A percentile compares a stretch with the other conserved stretches of the same genome.
Conservation (phyloP, 2,888 invertebrate genomes). For the Sepiola atlantica region DNA sequence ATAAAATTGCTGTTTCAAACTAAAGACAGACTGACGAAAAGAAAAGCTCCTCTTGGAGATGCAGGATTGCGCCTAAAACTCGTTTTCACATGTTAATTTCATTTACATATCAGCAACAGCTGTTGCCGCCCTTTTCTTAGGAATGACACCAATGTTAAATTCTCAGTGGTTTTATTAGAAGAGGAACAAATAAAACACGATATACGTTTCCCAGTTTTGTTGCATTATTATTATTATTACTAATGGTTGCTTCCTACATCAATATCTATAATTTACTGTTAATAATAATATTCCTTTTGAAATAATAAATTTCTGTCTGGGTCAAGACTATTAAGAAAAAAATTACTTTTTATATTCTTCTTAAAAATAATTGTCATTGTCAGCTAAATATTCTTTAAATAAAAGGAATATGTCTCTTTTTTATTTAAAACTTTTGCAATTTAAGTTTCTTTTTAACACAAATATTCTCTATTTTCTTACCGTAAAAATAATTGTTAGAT, state of each 20-base stretch:
- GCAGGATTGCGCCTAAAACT: background rate
- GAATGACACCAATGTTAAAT: background rate
- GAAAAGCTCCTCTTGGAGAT: background rate
- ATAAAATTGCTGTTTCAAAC: background rate
- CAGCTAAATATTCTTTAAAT: background rate
- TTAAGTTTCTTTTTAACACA: no score
- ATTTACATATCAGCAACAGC: background rate
- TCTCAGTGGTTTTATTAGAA: background rate
- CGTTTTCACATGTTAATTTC: background rate
- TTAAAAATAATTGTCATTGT: background rate
- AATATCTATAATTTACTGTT: no score
- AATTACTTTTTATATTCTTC: background rate
- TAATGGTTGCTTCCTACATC: background rate
- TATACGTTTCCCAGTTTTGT: slow-evolving; percentile 4
- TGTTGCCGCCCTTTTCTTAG: background rate
- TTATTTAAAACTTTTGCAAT: no score
- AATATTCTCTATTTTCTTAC: no score
- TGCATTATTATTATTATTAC: background rate
- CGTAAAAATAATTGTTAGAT: no score
- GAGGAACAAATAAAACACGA: background rate
- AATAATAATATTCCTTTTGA: no score
- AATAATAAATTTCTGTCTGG: no score
- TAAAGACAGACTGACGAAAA: background rate
- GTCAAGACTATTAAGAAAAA: no score
- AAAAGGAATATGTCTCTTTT: no score